A percentile compares a stretch with the other conserved stretches of the same genome.
Evolutionary conservation across 2,113 vertebrate genomes (phyloP).

Genomic region (Paradoxurus hermaphroditus): DNA sequence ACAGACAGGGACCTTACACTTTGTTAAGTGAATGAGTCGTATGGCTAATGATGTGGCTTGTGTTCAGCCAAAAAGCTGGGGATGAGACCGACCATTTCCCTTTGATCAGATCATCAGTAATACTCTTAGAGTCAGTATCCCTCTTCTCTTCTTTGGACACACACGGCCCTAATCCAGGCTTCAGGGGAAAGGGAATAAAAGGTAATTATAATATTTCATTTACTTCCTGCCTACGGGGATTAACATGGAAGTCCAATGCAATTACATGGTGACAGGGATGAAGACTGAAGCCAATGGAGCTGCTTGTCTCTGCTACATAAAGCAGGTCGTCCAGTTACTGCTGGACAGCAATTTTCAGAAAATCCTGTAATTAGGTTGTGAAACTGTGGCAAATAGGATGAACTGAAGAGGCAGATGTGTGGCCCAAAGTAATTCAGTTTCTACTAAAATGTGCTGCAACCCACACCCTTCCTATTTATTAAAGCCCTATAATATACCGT

Average conservation of each 20-base stretch:
- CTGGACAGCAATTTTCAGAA: constrained; percentile 72
- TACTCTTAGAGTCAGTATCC: not conserved
- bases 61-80: constrained; percentile 45
- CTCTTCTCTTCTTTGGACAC: not conserved
- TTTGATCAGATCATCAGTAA: constrained; percentile 70
- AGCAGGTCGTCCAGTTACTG: constrained; percentile 64
- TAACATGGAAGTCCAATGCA: constrained; percentile 73
- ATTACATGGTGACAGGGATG: constrained; percentile 61
- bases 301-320: constrained; percentile 54
- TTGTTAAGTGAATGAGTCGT: constrained; percentile 72
- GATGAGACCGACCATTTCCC: constrained; percentile 15
- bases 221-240: constrained; percentile 61
- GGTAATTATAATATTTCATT: constrained; percentile 82
- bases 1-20: constrained; percentile 57
- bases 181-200: constrained; percentile 65
- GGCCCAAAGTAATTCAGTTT: constrained; percentile 82
- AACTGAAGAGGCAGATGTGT: constrained; percentile 76
- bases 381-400: constrained; percentile 72
- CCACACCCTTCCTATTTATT: constrained; percentile 80
- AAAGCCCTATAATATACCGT: constrained; percentile 79
- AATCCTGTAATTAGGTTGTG: constrained; percentile 78
- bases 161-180: constrained; percentile 24
- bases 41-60: constrained; percentile 49
- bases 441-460: constrained; percentile 75
- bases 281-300: constrained; percentile 51